phyloP scores from a whole-genome alignment of 53 echinoderm and acorn worm species.

The Paracentrotus lividus region DNA sequence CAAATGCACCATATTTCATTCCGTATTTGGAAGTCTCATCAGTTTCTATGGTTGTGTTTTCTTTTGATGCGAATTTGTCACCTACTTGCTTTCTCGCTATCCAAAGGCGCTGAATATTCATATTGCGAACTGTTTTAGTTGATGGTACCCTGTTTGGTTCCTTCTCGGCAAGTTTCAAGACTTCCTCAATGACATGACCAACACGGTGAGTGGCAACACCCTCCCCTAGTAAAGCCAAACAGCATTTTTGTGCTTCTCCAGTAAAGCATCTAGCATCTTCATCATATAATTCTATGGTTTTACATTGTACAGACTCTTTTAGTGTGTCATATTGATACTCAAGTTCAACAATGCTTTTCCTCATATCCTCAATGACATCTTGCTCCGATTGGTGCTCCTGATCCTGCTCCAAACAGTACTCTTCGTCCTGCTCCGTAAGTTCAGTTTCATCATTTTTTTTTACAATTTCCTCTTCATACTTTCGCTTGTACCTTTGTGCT shows the following conservation, averaged over 20 bases:
- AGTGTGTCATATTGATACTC: slow-evolving; percentile 4
- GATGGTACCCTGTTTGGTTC: slow-evolving; percentile 60
- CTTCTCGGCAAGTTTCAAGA: slow-evolving; percentile 62
- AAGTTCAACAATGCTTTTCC: slow-evolving; percentile 6
- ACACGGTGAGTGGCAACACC: slow-evolving; percentile 62
- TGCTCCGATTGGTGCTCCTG: too few species aligned
- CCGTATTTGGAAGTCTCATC: slow-evolving; percentile 73
- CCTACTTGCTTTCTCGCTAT: slow-evolving; percentile 55
- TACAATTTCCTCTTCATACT: neutral
- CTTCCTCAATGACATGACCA: slow-evolving; percentile 53
- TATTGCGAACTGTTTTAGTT: slow-evolving; percentile 50
- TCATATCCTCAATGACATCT: slow-evolving; percentile 9
- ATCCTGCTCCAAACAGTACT: too few species aligned
- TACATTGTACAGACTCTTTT: slow-evolving; percentile 45
- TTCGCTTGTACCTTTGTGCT: slow-evolving; percentile 1
- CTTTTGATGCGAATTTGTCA: slow-evolving; percentile 37
- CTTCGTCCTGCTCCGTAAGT: slow-evolving; percentile 1
- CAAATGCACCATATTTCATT: slow-evolving; percentile 69
- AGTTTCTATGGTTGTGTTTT: slow-evolving; percentile 68
- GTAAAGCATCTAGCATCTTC: slow-evolving; percentile 56
- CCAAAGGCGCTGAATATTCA: slow-evolving; percentile 57
- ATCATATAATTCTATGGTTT: slow-evolving; percentile 52
- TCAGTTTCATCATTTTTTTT: neutral
- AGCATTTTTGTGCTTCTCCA: slow-evolving; percentile 50
- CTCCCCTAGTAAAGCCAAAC: slow-evolving; percentile 18